These are phyloP conservation scores for Ammodramus savannarum DNA, from an alignment of 2,113 vertebrate species.

Conservation along the genomic window DNA sequence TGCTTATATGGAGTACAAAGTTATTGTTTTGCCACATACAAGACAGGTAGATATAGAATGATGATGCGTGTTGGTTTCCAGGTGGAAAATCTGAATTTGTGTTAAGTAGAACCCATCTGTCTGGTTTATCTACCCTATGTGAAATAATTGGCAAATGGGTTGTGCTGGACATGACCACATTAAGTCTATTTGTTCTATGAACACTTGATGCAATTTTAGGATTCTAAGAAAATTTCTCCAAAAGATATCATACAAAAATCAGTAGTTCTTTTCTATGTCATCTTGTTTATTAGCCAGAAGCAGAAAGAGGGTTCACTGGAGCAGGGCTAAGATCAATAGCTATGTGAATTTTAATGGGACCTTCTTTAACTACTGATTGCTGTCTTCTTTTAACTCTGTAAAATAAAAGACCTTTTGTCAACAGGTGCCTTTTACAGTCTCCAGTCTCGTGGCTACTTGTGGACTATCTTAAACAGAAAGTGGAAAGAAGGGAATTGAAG, in stretches of 20 bases:
- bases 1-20: background rate
- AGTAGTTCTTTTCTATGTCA: slow-evolving; percentile 10
- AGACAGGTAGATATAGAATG: background rate
- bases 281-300: slow-evolving; percentile 39
- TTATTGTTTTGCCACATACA: background rate
- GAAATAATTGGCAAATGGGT: background rate
- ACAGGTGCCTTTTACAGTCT: background rate
- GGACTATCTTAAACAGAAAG: background rate
- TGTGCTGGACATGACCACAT: background rate
- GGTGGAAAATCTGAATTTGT: background rate
- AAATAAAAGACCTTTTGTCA: background rate
- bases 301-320: background rate
- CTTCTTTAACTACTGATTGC: background rate
- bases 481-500: background rate
- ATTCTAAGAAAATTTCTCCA: slow-evolving; percentile 13
- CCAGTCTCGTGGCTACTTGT: background rate
- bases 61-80: background rate
- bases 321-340: slow-evolving; percentile 24
- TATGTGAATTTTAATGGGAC: slow-evolving; percentile 38
- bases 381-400: background rate
- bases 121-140: background rate
- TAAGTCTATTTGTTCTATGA: background rate
- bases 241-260: slow-evolving; percentile 27
- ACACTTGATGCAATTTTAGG: background rate
- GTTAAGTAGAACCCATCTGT: background rate